Evolutionary conservation across 2,113 vertebrate species (phyloP), one percentile per base, ranked within the genome.

Genomic region (Channa argus): DNA sequence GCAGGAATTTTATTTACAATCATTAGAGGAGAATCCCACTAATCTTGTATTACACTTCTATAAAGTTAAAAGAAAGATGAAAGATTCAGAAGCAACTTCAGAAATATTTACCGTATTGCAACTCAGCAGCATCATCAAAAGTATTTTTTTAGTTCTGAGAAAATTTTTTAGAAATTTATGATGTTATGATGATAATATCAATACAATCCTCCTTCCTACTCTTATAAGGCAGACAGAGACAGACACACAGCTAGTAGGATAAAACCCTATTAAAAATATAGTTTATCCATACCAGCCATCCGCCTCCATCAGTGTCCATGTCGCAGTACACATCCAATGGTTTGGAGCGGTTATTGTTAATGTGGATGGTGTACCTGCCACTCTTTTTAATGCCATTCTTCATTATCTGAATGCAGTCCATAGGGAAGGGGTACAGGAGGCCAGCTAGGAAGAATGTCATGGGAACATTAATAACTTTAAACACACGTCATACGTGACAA

Each of bases 291-390:
- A 97, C 95, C 68, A 90, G 94, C 96, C 97, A 97, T 65, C 97
- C 91, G 0, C 96, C 96, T 67, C 96, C 91, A 0, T 97, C 96
- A 0, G 95, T 96, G 60, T 93, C 91, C 96, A 96, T 96, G 91
- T 98, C 96, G 1, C 97, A 98, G 88, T 88, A 96, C 41, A 94
- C 96, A 73, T 95, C 89, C 12, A 95, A 47, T 0, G 94, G 88
- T 65, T 83, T 93, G 74, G 91, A 92, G 53, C 66, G 53, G 6
- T 96, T 89, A 1, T 91, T 78, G 0, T 89, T 92, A 47, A 97
- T 76, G 56, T 95, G 97, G 64, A 97, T 79, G 13, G 92, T 96
- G 74, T 95, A 95, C 37, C 94, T 14, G 0, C 95, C 94, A 0
- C 92, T 96, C 56, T 86, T 83, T 0, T 14, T 76, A 0, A 93